Percentiles rank a stretch among this genome's conserved stretches.
These are phyloP conservation scores for Miltochrista miniata DNA, from an alignment of 2,888 invertebrate species.

Conservation along the genomic window DNA sequence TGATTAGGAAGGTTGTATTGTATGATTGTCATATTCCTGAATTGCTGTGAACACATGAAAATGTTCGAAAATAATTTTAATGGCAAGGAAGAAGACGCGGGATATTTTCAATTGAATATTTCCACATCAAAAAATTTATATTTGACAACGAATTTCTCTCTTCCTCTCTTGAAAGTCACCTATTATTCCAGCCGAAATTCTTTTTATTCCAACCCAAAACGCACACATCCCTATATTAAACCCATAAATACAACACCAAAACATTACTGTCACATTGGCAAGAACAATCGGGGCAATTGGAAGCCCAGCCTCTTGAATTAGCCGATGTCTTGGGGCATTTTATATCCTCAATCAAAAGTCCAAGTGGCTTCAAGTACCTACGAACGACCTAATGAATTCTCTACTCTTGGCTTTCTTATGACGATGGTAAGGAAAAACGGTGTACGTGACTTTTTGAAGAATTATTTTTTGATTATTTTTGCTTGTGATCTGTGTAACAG, in stretches of 20 bases:
- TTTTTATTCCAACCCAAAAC: not conserved
- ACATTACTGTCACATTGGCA: constrained; percentile 51
- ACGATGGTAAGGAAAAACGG: constrained; percentile 16
- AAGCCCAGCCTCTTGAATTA: constrained; percentile 67
- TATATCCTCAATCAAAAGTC: constrained; percentile 80
- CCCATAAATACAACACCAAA: constrained; percentile 38
- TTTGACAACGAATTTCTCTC: no score
- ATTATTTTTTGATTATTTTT: constrained; percentile 7
- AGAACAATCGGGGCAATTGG: constrained; percentile 67
- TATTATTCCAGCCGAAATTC: not conserved
- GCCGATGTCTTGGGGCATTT: constrained; percentile 68
- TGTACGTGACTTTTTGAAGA: constrained; percentile 49
- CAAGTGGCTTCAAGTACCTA: constrained; percentile 70
- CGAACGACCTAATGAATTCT: constrained; percentile 77
- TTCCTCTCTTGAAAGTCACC: no score
- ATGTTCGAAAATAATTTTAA: no score
- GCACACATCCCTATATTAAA: constrained; percentile 24
- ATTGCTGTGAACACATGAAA: no score
- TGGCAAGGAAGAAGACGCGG: no score
- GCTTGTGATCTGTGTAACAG: constrained; percentile 3
- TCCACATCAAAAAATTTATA: no score
- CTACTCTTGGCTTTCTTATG: constrained; percentile 54
- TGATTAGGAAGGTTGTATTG: no score
- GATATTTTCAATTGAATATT: no score
- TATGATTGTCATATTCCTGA: no score